These are phyloP conservation scores for Cantharis nigra DNA, from an alignment of 2,888 invertebrate genomes.

Conservation along the genomic window DNA sequence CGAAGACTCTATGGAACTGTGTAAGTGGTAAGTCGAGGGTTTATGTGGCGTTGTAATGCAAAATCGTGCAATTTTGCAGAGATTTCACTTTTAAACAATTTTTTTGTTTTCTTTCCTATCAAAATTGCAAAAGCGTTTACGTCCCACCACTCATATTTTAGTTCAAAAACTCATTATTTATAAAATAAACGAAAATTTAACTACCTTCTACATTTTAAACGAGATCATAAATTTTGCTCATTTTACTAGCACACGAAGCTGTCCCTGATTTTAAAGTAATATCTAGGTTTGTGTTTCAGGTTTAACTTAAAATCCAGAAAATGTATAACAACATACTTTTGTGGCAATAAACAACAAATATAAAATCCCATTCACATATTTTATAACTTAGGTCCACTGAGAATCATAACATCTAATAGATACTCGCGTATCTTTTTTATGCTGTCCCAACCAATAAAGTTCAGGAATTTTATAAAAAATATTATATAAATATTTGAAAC, in stretches of 20 bases:
- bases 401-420: constrained; percentile 16
- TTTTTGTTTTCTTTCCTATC: background rate
- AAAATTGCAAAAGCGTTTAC: background rate
- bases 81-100: background rate
- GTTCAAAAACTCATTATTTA: background rate
- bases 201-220: background rate
- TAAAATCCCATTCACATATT: constrained; percentile 1
- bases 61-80: background rate
- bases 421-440: constrained; percentile 8
- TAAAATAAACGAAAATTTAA: background rate
- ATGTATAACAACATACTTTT: background rate
- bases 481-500: background rate
- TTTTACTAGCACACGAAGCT: background rate
- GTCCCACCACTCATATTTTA: background rate
- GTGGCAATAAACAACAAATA: constrained; percentile 7
- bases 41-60: background rate
- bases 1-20: background rate
- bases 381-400: constrained; percentile 3
- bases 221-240: background rate
- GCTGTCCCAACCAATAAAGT: constrained; percentile 1
- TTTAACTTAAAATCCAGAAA: background rate
- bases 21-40: background rate
- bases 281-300: background rate
- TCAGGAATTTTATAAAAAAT: background rate
- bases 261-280: background rate